Base-by-base conservation (phyloP, 2,113 vertebrate species). In the Corythornis madagascariensis region DNA sequence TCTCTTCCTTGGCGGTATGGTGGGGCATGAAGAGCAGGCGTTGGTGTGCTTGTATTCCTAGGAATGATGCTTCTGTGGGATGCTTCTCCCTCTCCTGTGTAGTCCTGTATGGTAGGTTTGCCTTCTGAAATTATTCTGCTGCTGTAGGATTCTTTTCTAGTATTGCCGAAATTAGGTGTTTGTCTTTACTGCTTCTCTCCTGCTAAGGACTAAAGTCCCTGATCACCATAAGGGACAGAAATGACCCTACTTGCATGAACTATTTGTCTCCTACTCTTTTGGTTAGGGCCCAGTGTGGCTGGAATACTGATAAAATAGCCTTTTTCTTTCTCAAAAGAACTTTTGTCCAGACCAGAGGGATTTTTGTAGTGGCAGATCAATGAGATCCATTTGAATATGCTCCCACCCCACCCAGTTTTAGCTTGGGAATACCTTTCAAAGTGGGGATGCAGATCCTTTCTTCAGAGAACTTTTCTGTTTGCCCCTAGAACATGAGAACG, bases 141-240 rank as follows among this genome's bases (percentile, higher is more conserved):
- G 14, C 6, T 33, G 15, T 38, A 56, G 47, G 22, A 22, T 88
- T 92, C 47, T 21, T 83, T 80, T 21, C 15, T 66, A 9, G 4
- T 57, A 2, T 56, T 72, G 50, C 35, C 5, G 3, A 0, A 56
- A 16, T 26, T 35, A 9, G 4, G 2, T 2, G 0, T 73, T 75
- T 85, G 48, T 86, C 38, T 25, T 48, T 64, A 15, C 17, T 43
- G 10, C 67, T 75, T 65, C 40, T 56, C 22, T 90, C 10, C 69
- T 80, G 15, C 22, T 2, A 7, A 38, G 33, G 22, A 20, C 5
- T 55, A 26, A 75, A 14, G 10, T 42, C 16, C 7, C 35, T 77
- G 11, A n/a, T 89, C 15, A 10, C 61, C 63, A 0, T 15, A 64
- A 89, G 18, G 64, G 24, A 13, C 66, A 52, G 67, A 61, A 69